phyloP scores from a whole-genome alignment of 2,797 vertebrate genomes.

The Yasuhikotakia modesta region DNA sequence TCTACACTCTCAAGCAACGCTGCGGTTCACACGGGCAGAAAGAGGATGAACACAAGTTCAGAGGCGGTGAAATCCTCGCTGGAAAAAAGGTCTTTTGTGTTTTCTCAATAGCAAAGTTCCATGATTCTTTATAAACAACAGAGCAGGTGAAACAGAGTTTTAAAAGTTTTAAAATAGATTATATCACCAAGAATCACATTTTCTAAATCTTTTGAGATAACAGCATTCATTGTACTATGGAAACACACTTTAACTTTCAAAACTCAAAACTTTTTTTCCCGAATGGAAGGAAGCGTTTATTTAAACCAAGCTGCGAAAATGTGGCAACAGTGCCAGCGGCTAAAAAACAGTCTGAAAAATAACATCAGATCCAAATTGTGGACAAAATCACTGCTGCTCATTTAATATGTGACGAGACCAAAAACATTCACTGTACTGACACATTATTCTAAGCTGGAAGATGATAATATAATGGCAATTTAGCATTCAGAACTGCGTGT shows the following conservation, averaged over 20 bases:
- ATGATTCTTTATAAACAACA: conserved; percentile 24
- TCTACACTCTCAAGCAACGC: not conserved
- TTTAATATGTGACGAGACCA: no score
- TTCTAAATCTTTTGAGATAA: conserved; percentile 7
- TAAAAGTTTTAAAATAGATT: not conserved
- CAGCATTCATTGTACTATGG: not conserved
- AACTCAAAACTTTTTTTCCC: conserved; percentile 3
- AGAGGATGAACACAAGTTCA: conserved; percentile 2
- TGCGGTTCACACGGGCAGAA: not conserved
- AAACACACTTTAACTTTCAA: conserved; percentile 6
- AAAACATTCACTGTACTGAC: no score
- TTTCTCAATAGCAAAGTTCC: conserved; percentile 5
- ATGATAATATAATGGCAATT: no score
- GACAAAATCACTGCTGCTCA: no score
- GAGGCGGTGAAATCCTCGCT: not conserved
- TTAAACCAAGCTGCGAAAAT: not conserved
- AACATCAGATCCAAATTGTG: no score
- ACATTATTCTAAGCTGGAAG: no score
- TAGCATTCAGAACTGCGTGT: no score
- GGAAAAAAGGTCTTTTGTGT: not conserved
- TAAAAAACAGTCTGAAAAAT: no score
- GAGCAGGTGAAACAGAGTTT: not conserved
- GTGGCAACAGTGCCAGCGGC: not conserved
- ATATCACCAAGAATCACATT: not conserved
- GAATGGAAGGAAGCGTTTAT: not conserved